phyloP scores from a whole-genome alignment of 2,888 invertebrate species.

The Resseliella maxima region DNA sequence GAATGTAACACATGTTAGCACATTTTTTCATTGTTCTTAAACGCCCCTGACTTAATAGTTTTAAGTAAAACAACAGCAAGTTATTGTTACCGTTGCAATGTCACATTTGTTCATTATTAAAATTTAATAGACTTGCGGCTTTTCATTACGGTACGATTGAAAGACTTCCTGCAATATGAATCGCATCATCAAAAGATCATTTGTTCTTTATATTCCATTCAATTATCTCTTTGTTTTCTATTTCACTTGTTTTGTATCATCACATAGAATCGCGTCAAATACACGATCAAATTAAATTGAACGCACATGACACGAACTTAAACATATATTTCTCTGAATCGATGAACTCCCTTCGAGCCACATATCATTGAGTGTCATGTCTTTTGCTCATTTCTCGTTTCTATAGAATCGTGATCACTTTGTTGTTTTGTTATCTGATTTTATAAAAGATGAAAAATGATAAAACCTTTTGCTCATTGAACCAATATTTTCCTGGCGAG shows the following conservation, averaged over 20 bases:
- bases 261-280: too few relatives aligned
- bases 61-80: too few relatives aligned
- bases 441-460: neutral
- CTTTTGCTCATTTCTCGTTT: neutral
- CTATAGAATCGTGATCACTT: neutral
- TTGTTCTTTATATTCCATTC: too few relatives aligned
- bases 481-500: neutral
- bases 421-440: neutral
- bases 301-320: too few relatives aligned
- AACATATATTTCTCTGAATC: neutral
- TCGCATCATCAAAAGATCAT: too few relatives aligned
- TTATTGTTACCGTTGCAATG: slow-evolving; percentile 20
- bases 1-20: too few relatives aligned
- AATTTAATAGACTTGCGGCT: neutral
- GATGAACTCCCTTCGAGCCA: neutral
- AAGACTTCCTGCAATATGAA: neutral
- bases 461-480: too few relatives aligned
- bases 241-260: too few relatives aligned
- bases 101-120: neutral
- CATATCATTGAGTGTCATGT: neutral
- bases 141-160: neutral
- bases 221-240: too few relatives aligned
- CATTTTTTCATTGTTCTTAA: too few relatives aligned
- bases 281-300: too few relatives aligned
- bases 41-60: too few relatives aligned